These are phyloP conservation scores for Apamea sordens DNA, from an alignment of 2,888 invertebrate genomes.

Conservation along the genomic window DNA sequence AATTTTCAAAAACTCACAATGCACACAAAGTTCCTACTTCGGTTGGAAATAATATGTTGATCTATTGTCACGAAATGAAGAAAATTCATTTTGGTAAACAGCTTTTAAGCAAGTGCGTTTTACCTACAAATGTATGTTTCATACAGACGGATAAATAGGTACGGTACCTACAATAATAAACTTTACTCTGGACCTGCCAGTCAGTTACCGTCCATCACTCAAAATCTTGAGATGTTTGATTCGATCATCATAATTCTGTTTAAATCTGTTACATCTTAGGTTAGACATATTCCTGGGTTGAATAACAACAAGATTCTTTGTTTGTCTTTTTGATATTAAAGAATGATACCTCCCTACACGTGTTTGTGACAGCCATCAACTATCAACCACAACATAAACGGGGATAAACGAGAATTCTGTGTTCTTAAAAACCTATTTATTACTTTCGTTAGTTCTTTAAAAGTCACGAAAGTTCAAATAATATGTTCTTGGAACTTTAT, in stretches of 20 bases:
- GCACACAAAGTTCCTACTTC: background rate
- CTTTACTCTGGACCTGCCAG: slow-evolving; percentile 32
- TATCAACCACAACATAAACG: slow-evolving; percentile 28
- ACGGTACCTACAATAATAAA: slow-evolving; percentile 3
- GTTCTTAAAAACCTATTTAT: slow-evolving; percentile 23
- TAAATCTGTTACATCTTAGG: slow-evolving; percentile 36
- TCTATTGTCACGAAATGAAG: background rate
- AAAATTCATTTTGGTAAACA: background rate
- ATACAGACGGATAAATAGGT: background rate
- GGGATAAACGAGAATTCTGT: slow-evolving; percentile 8
- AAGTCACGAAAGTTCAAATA: slow-evolving; percentile 1
- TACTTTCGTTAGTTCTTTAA: slow-evolving; percentile 10
- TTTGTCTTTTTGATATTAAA: slow-evolving; percentile 6
- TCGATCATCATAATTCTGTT: slow-evolving; percentile 32
- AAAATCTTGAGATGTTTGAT: slow-evolving; percentile 30
- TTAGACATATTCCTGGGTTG: slow-evolving; percentile 3
- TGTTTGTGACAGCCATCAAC: slow-evolving; percentile 30
- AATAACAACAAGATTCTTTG: slow-evolving; percentile 18
- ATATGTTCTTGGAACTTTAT: background rate
- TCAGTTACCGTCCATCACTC: slow-evolving; percentile 44
- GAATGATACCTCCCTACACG: background rate
- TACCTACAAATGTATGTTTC: background rate
- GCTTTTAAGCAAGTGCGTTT: background rate
- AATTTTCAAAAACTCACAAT: background rate
- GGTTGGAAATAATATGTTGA: background rate